Percentiles rank a stretch among this genome's conserved stretches.
Evolutionary conservation across 1,140 invertebrate species (phyloP).

Genomic region (Leucophenga varia): DNA sequence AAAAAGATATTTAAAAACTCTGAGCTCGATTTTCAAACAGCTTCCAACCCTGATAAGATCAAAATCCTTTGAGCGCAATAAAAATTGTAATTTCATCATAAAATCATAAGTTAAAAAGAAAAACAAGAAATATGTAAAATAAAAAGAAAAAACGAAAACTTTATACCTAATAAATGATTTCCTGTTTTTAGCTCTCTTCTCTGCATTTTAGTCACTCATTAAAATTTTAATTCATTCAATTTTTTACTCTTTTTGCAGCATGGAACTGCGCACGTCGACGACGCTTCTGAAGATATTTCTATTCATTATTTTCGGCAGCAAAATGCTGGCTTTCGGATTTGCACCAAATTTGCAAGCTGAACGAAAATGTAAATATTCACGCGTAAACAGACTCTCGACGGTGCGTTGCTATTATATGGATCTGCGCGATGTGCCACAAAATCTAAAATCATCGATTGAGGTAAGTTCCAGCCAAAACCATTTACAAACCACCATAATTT

Average conservation of each 20-base stretch:
- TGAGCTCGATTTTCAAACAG: no score
- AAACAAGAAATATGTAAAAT: no score
- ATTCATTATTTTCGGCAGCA: conserved; percentile 29
- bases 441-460: conserved; percentile 60
- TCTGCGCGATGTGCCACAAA: conserved; percentile 59
- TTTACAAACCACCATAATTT: background rate
- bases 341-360: conserved; percentile 27
- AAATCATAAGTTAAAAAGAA: no score
- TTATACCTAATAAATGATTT: no score
- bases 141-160: no score
- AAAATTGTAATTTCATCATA: no score
- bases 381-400: conserved; percentile 60
- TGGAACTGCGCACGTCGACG: conserved; percentile 36
- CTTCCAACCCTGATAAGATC: no score
- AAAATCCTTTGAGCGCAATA: no score
- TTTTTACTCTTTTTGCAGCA: conserved; percentile 27
- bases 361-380: conserved; percentile 57
- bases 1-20: no score
- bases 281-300: conserved; percentile 18
- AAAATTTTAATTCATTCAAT: background rate
- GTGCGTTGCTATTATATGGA: conserved; percentile 59
- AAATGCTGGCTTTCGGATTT: conserved; percentile 34
- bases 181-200: no score
- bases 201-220: background rate
- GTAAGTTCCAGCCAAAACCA: conserved; percentile 37